A percentile compares a stretch with the other conserved stretches of the same genome.
phyloP scores from a whole-genome alignment of 2,797 vertebrate species.

The Botia kubotai region DNA sequence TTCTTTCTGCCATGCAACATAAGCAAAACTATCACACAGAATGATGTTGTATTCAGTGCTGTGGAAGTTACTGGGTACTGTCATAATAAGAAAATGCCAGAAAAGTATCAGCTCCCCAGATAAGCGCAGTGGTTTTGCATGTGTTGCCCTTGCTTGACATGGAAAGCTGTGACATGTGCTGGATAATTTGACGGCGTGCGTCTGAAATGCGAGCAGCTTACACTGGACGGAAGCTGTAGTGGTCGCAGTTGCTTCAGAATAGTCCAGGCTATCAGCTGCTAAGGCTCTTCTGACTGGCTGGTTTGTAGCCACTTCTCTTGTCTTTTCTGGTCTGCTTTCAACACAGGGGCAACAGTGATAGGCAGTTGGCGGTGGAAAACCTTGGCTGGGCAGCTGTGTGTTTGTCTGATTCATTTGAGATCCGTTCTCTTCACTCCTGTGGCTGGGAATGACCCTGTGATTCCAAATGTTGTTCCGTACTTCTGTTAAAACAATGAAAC shows the following conservation, averaged over 20 bases:
- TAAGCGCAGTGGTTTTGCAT: background rate
- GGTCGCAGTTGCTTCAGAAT: constrained; percentile 19
- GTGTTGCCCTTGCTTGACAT: background rate
- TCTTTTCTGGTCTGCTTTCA: constrained; percentile 14
- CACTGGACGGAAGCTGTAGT: background rate
- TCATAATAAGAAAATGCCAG: background rate
- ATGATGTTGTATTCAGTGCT: background rate
- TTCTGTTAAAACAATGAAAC: background rate
- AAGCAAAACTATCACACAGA: background rate
- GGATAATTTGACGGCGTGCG: constrained; percentile 22
- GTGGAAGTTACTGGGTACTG: background rate
- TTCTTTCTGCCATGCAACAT: background rate
- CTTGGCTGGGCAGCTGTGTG: constrained; percentile 13
- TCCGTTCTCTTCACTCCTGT: constrained; percentile 2
- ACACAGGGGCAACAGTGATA: constrained; percentile 13
- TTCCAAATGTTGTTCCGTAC: background rate
- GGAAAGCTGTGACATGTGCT: background rate
- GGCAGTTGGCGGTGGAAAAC: constrained; percentile 8
- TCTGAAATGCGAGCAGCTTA: constrained; percentile 44
- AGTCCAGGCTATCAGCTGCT: background rate
- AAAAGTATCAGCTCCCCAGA: background rate
- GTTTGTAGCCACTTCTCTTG: constrained; percentile 5
- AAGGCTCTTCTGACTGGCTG: constrained; percentile 1
- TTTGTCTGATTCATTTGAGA: constrained; percentile 1
- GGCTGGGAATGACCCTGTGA: background rate